These are phyloP conservation scores for Pinna nobilis DNA, from an alignment of 1,140 invertebrate genomes.

Conservation along the genomic window DNA sequence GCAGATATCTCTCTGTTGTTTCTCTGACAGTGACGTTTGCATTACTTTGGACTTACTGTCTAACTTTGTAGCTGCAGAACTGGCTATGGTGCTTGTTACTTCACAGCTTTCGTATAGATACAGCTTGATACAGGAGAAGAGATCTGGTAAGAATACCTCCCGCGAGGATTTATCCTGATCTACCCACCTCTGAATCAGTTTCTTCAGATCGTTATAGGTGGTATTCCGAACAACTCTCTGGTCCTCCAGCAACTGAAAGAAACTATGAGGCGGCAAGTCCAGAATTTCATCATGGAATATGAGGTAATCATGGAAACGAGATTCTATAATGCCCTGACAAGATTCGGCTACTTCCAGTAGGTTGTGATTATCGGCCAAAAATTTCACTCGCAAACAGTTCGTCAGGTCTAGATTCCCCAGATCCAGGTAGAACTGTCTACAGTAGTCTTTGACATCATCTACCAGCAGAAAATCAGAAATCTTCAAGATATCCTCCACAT, in stretches of 20 bases:
- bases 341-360: conserved; percentile 62
- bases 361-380: conserved; percentile 68
- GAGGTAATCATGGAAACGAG: conserved; percentile 71
- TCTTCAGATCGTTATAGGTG: conserved; percentile 64
- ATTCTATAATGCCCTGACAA: conserved; percentile 66
- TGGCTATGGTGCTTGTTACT: conserved; percentile 12
- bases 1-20: background rate
- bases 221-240: conserved; percentile 64
- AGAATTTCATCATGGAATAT: conserved; percentile 70
- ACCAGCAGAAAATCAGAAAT: conserved; percentile 79
- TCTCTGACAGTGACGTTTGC: conserved; percentile 39
- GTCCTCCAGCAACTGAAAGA: conserved; percentile 64
- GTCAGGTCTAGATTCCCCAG: conserved; percentile 68
- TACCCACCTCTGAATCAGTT: conserved; percentile 63
- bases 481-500: conserved; percentile 85
- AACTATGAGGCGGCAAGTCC: conserved; percentile 68
- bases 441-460: conserved; percentile 74
- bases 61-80: conserved; percentile 12
- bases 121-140: conserved; percentile 59
- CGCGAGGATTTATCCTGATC: conserved; percentile 58
- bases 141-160: conserved; percentile 48
- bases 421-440: conserved; percentile 68
- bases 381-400: conserved; percentile 66
- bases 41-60: conserved; percentile 25
- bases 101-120: conserved; percentile 61